These are phyloP conservation scores for Ophthalmolycus amberensis DNA, from an alignment of 2,113 vertebrate species.

Conservation along the genomic window DNA sequence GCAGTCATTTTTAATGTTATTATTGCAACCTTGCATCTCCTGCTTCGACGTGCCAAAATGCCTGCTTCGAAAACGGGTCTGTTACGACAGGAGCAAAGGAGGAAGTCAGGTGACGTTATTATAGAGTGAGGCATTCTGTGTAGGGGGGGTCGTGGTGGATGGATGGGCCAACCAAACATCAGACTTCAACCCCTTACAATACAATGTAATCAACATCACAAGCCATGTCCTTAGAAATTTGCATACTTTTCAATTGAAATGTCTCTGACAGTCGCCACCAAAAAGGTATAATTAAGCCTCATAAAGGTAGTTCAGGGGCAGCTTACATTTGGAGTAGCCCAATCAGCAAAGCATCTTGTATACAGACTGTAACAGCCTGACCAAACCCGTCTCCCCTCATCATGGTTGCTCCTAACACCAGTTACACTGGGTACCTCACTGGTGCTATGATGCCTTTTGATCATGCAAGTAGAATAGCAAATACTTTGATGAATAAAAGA, in stretches of 20 bases:
- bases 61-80: background rate
- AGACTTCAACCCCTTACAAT: background rate
- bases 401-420: background rate
- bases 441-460: background rate
- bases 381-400: background rate
- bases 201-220: constrained; percentile 20
- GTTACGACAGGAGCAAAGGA: background rate
- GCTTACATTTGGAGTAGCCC: background rate
- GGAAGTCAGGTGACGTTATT: background rate
- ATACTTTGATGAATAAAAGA: background rate
- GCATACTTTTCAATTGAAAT: background rate
- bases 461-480: background rate
- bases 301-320: background rate
- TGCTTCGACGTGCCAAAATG: background rate
- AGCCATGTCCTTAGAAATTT: background rate
- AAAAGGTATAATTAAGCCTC: constrained; percentile 9
- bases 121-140: background rate
- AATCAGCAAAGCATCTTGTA: background rate
- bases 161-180: background rate
- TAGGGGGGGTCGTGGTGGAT: background rate
- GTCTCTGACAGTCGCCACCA: background rate
- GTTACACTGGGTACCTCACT: background rate
- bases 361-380: background rate
- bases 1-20: background rate
- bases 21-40: background rate